A percentile compares a stretch with the other conserved stretches of the same genome.
These are phyloP conservation scores for Rhizomys pruinosus DNA, from an alignment of 2,113 vertebrate species.

Conservation along the genomic window DNA sequence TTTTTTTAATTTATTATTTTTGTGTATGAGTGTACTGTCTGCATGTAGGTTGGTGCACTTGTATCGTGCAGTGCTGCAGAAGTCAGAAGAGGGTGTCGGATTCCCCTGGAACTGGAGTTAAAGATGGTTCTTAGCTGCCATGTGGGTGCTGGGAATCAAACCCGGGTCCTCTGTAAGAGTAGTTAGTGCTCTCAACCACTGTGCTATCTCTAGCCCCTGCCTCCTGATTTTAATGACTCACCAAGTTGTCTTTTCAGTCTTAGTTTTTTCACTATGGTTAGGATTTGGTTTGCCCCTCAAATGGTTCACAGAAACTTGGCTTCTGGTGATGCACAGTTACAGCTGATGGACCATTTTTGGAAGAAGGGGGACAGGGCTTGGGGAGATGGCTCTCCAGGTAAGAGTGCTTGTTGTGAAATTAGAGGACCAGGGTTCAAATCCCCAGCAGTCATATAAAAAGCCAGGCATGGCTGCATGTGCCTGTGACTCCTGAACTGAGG, in stretches of 20 bases:
- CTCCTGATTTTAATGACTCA: conserved; percentile 51
- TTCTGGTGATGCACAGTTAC: not conserved
- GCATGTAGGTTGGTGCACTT: too few species aligned
- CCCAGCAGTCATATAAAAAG: not conserved
- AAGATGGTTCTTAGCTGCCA: too few species aligned
- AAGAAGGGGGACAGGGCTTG: not conserved
- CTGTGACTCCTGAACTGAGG: not conserved
- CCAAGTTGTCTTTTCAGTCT: conserved; percentile 37
- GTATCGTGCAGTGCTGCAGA: too few species aligned
- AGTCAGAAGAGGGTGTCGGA: too few species aligned
- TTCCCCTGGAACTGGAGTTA: too few species aligned
- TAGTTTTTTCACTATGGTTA: conserved; percentile 17
- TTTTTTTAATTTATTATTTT: too few species aligned
- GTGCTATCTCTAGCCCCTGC: too few species aligned
- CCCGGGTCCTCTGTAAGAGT: too few species aligned
- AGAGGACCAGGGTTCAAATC: not conserved
- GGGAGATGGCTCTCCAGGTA: not conserved
- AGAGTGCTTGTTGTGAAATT: not conserved
- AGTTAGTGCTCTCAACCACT: too few species aligned
- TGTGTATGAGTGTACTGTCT: too few species aligned
- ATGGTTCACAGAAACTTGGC: not conserved
- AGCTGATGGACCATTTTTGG: not conserved
- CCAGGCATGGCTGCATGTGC: not conserved
- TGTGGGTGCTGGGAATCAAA: too few species aligned
- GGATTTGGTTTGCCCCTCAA: not conserved